phyloP scores from a whole-genome alignment of 2,113 vertebrate species.

The Elgaria multicarinata region DNA sequence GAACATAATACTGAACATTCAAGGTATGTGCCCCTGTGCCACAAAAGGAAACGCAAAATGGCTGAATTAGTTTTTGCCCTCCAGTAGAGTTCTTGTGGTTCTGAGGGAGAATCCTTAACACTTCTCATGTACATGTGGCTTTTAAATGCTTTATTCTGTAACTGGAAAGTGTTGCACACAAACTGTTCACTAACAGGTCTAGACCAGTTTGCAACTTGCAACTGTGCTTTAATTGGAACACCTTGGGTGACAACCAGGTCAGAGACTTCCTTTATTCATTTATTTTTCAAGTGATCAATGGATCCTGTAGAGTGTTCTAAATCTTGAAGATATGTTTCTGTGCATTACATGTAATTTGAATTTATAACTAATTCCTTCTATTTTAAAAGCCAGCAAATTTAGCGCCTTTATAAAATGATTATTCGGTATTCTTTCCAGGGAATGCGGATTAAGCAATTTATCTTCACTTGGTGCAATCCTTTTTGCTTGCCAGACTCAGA shows the following conservation, averaged over 20 bases:
- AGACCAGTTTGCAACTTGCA: not conserved
- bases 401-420: not conserved
- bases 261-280: not conserved
- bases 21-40: not conserved
- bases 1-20: not conserved
- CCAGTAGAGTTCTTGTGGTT: slow-evolving; percentile 21
- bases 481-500: not conserved
- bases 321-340: not conserved
- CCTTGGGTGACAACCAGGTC: fast-evolving
- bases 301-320: fast-evolving
- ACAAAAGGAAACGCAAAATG: fast-evolving
- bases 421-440: not conserved
- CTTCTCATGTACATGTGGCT: fast-evolving
- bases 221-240: not conserved
- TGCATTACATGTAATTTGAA: not conserved
- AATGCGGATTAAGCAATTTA: not conserved
- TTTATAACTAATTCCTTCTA: not conserved
- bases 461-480: not conserved
- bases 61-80: slow-evolving; percentile 45
- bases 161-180: not conserved
- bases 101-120: not conserved
- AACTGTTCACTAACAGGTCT: not conserved
- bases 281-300: slow-evolving; percentile 9
- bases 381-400: not conserved
- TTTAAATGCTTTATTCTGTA: fast-evolving